These are phyloP conservation scores for Himalopsyche kuldschensis DNA, from an alignment of 2,888 invertebrate species.

Conservation along the genomic window DNA sequence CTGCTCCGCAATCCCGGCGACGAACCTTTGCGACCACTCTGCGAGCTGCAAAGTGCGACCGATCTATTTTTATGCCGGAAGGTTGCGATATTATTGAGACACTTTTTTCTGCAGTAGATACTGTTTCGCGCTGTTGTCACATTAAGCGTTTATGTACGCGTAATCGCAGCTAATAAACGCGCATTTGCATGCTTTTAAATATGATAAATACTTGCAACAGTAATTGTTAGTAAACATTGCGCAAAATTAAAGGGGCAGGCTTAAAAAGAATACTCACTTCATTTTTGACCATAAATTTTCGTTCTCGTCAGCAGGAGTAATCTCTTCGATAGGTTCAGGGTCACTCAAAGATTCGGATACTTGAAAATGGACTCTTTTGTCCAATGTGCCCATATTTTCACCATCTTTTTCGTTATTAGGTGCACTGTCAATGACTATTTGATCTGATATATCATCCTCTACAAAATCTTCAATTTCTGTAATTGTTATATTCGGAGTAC, in stretches of 20 bases:
- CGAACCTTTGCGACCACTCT: conserved; percentile 6
- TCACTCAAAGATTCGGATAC: conserved; percentile 17
- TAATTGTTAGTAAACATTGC: neutral
- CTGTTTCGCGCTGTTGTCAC: conserved; percentile 15
- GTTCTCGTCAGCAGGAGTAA: conserved; percentile 9
- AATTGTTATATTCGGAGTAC: conserved; percentile 3
- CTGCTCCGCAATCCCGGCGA: conserved; percentile 11
- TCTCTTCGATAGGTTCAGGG: conserved; percentile 10
- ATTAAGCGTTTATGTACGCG: neutral
- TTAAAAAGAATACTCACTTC: conserved; percentile 24
- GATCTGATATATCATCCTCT: neutral
- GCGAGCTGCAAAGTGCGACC: conserved; percentile 15
- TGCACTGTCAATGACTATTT: neutral
- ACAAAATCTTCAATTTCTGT: conserved; percentile 19
- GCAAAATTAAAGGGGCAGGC: neutral
- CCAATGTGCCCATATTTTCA: conserved; percentile 17
- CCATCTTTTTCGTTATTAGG: conserved; percentile 16
- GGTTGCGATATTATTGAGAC: conserved; percentile 24
- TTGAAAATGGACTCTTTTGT: conserved; percentile 36
- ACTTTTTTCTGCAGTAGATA: conserved; percentile 9
- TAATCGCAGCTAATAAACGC: neutral
- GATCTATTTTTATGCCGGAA: conserved; percentile 24
- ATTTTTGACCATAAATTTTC: conserved; percentile 38
- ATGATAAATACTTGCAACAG: neutral
- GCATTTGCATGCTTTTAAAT: neutral